Evolutionary conservation across 2,888 invertebrate species (phyloP).

Genomic region (Melieria omissa): DNA sequence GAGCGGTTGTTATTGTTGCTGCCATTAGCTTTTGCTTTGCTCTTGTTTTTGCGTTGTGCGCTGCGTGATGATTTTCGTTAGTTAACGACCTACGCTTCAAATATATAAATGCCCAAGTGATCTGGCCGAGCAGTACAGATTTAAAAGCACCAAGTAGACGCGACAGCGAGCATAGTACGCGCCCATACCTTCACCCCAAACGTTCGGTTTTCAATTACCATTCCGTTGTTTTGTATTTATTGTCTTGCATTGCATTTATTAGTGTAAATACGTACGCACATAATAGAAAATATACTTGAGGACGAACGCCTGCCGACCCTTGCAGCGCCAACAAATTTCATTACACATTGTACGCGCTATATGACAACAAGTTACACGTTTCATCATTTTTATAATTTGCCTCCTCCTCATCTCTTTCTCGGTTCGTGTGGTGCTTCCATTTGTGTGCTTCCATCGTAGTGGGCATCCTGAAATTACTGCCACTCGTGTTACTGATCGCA

Average conservation of each 20-base stretch:
- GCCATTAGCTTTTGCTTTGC: no score
- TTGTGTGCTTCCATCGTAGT: background rate
- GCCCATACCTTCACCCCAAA: slow-evolving; percentile 7
- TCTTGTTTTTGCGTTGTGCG: no score
- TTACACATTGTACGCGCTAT: no score
- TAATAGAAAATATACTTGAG: background rate
- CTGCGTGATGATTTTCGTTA: slow-evolving; percentile 14
- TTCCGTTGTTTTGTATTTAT: background rate
- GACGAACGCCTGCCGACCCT: background rate
- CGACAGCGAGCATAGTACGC: slow-evolving; percentile 20
- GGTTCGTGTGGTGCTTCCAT: background rate
- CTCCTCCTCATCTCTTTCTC: background rate
- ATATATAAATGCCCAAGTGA: slow-evolving; percentile 37
- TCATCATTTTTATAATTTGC: no score
- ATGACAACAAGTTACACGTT: no score
- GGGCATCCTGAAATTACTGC: slow-evolving; percentile 22
- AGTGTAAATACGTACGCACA: background rate
- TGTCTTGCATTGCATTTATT: background rate
- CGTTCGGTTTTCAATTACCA: background rate
- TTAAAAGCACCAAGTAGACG: slow-evolving; percentile 42
- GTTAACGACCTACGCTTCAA: slow-evolving; percentile 38
- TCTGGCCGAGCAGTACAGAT: slow-evolving; percentile 39
- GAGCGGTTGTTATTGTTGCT: no score
- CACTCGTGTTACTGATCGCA: slow-evolving; percentile 22
- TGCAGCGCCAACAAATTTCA: background rate